phyloP scores from a whole-genome alignment of 2,113 vertebrate genomes.

The Tachuris rubrigastra region DNA sequence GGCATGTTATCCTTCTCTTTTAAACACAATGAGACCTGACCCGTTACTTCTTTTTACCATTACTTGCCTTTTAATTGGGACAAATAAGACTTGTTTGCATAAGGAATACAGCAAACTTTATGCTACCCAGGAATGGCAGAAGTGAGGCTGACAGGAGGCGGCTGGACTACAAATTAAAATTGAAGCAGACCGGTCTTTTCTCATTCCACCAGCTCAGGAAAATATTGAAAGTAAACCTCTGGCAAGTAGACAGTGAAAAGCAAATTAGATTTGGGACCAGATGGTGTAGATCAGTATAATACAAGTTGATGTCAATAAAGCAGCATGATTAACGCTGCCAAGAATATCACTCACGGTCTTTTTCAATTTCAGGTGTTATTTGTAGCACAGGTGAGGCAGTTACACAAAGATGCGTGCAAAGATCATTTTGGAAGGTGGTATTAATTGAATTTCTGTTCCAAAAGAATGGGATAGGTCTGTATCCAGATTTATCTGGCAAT shows the following conservation, averaged over 20 bases:
- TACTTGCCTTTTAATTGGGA: background rate
- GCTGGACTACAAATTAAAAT: slow-evolving; percentile 37
- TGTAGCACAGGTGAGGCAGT: slow-evolving; percentile 48
- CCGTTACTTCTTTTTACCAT: background rate
- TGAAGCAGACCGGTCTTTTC: slow-evolving; percentile 54
- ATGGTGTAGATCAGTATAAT: slow-evolving; percentile 66
- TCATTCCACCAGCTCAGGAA: slow-evolving; percentile 48
- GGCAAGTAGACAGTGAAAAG: slow-evolving; percentile 57
- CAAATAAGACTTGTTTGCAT: background rate
- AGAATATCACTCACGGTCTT: slow-evolving; percentile 34
- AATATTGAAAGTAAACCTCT: slow-evolving; percentile 42
- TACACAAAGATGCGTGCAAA: background rate
- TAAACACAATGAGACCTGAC: background rate
- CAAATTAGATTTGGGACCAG: slow-evolving; percentile 64
- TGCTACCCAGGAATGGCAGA: background rate
- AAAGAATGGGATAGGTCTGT: background rate
- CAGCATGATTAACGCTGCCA: slow-evolving; percentile 46
- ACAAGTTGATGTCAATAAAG: slow-evolving; percentile 60
- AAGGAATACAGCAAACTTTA: background rate
- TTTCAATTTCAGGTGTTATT: slow-evolving; percentile 57
- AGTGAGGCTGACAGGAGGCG: slow-evolving; percentile 47
- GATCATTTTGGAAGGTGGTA: background rate
- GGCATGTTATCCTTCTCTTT: background rate
- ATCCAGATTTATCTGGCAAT: background rate
- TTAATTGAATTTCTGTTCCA: slow-evolving; percentile 4